Conservation (phyloP, 2,113 vertebrate species). For the Psilopsiagon aymara region DNA sequence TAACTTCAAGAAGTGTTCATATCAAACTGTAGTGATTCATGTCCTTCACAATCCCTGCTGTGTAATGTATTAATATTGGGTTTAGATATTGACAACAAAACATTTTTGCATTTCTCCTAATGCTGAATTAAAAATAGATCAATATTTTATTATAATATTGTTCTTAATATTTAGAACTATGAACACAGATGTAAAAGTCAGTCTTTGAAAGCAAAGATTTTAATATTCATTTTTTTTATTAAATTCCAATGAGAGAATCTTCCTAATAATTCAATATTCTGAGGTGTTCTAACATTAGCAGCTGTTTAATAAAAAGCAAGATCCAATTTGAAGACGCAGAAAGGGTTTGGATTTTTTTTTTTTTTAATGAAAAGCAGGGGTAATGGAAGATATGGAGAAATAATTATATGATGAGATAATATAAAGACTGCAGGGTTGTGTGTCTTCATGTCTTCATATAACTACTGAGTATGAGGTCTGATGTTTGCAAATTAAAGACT, state of each 20-base stretch:
- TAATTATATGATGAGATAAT: conserved; percentile 15
- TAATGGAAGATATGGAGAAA: neutral
- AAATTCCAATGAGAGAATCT: neutral
- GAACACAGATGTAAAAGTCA: neutral
- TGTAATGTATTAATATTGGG: neutral
- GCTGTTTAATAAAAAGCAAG: conserved; percentile 16
- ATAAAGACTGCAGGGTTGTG: conserved; percentile 7
- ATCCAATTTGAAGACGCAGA: neutral
- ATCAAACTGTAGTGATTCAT: neutral
- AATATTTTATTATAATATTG: neutral
- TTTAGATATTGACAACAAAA: neutral
- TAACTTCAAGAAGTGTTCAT: neutral
- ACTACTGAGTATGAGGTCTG: neutral
- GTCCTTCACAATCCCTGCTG: neutral
- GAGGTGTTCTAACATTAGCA: neutral
- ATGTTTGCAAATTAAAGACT: conserved; percentile 58
- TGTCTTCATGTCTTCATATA: conserved; percentile 22
- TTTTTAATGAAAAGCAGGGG: neutral
- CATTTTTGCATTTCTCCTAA: neutral
- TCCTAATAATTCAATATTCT: neutral
- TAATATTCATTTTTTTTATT: neutral
- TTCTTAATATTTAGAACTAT: neutral
- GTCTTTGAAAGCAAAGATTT: neutral
- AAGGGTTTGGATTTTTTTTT: neutral
- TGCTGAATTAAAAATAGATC: neutral